Evolutionary conservation across 2,888 invertebrate species (phyloP).

Genomic region (Cryptocephalus moraei): DNA sequence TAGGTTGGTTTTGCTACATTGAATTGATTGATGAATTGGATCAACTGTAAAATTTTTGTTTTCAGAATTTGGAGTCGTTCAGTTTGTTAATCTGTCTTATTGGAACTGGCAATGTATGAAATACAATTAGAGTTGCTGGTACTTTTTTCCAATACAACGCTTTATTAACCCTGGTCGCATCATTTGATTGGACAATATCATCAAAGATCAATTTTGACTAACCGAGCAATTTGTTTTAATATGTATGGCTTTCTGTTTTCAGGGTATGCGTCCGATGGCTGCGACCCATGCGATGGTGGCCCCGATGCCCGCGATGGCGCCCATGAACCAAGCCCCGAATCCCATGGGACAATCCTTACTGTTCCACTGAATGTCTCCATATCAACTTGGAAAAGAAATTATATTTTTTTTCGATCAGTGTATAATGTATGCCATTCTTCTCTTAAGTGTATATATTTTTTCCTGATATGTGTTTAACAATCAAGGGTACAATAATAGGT

Average conservation of each 20-base stretch:
- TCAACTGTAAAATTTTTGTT: too few relatives aligned
- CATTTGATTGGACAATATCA: background rate
- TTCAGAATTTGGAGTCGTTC: too few relatives aligned
- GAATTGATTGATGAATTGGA: too few relatives aligned
- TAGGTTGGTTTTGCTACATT: too few relatives aligned
- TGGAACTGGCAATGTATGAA: too few relatives aligned
- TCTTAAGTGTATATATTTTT: conserved; percentile 19
- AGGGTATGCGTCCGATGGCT: conserved; percentile 34
- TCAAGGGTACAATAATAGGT: conserved; percentile 25
- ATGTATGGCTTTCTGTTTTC: conserved; percentile 10
- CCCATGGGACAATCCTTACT: conserved; percentile 33
- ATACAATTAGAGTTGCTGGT: too few relatives aligned
- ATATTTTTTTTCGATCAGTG: conserved; percentile 1
- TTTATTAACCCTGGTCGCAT: too few relatives aligned
- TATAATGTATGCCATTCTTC: conserved; percentile 15
- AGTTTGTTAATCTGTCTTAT: too few relatives aligned
- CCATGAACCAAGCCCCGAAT: conserved; percentile 27
- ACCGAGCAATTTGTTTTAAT: too few relatives aligned
- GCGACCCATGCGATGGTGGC: conserved; percentile 27
- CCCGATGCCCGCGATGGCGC: conserved; percentile 26
- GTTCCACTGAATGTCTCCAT: conserved; percentile 25
- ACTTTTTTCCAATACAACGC: too few relatives aligned
- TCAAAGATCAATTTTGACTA: too few relatives aligned
- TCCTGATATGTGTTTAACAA: conserved; percentile 18
- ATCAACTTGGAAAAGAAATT: background rate